phyloP scores from a whole-genome alignment of 2,888 invertebrate species.

The Chironomus riparius region DNA sequence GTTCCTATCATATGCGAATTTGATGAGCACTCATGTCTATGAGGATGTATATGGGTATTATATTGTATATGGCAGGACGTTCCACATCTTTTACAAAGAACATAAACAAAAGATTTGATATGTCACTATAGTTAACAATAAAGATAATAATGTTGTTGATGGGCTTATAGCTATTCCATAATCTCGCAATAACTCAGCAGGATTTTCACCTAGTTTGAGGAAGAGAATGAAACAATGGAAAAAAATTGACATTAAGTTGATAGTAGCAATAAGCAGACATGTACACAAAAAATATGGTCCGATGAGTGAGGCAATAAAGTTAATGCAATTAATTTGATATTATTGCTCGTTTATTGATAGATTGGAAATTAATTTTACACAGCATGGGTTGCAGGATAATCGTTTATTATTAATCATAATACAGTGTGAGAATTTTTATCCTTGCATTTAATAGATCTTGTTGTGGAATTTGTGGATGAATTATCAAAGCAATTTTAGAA shows the following conservation, averaged over 20 bases:
- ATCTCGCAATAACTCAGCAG: slow-evolving; percentile 24
- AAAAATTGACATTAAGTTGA: too few species aligned
- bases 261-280: too few species aligned
- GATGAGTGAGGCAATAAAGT: slow-evolving; percentile 38
- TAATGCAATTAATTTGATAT: slow-evolving; percentile 34
- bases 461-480: too few species aligned
- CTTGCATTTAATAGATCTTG: too few species aligned
- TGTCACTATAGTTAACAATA: slow-evolving; percentile 25
- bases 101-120: slow-evolving; percentile 27
- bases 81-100: slow-evolving; percentile 14
- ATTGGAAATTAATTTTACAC: not conserved
- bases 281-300: not conserved
- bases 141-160: slow-evolving; percentile 22
- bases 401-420: not conserved
- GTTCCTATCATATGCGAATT: not conserved
- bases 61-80: not conserved
- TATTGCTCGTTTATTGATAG: not conserved
- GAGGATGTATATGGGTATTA: not conserved
- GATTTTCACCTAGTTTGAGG: slow-evolving; percentile 13
- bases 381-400: not conserved
- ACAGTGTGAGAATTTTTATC: not conserved
- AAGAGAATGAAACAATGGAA: too few species aligned
- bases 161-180: slow-evolving; percentile 18
- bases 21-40: not conserved
- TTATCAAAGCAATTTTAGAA: too few species aligned